Conservation (phyloP, 1,140 invertebrate species). For the Aethina tumida region DNA sequence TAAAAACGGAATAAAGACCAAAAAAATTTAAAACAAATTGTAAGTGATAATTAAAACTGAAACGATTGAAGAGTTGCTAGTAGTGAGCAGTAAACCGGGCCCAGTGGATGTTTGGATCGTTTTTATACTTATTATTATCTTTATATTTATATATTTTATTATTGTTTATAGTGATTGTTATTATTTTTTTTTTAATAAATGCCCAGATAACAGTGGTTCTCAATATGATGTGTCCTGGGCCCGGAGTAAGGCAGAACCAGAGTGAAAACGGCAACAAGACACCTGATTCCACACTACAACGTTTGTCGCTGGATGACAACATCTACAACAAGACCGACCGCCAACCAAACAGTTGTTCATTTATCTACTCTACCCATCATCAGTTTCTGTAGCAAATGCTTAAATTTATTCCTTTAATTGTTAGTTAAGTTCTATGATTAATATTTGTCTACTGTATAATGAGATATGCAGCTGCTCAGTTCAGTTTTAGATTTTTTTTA, state of each 20-base stretch:
- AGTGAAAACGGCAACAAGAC: no score
- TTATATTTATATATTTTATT: no score
- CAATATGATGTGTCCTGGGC: no score
- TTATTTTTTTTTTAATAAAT: no score
- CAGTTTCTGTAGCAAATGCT: neutral
- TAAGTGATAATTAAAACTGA: slow-evolving; percentile 5
- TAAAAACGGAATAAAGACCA: slow-evolving; percentile 2
- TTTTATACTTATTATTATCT: slow-evolving; percentile 5
- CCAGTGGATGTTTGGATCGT: slow-evolving; percentile 4
- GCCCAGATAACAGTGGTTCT: no score
- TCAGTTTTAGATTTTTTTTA: slow-evolving; percentile 26
- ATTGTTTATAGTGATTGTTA: no score
- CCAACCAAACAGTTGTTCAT: neutral
- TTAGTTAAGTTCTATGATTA: slow-evolving; percentile 29
- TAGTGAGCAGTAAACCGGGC: neutral
- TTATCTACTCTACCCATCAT: neutral
- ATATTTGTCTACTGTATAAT: slow-evolving; percentile 29
- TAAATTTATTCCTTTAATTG: slow-evolving; percentile 22
- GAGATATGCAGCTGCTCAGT: slow-evolving; percentile 27
- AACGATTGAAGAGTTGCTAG: neutral
- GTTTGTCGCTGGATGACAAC: neutral
- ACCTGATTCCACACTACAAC: slow-evolving; percentile 11
- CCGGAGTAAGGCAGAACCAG: no score
- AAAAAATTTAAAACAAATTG: slow-evolving; percentile 10
- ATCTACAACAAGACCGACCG: neutral